Evolutionary conservation across 2,797 vertebrate genomes (phyloP).

Genomic region (Xenops minutus): DNA sequence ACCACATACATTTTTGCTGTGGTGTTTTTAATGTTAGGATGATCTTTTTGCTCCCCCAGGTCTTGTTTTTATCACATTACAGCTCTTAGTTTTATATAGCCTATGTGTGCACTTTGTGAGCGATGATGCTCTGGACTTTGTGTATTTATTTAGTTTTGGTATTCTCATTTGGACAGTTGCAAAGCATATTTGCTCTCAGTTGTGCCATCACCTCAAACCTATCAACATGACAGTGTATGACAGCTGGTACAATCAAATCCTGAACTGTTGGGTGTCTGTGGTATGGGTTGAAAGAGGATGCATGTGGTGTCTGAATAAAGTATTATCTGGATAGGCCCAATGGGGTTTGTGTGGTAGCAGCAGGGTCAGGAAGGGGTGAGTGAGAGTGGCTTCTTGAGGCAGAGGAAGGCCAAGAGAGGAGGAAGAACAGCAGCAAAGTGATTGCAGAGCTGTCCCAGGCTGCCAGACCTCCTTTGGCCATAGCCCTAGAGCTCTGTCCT

Average conservation of each 20-base stretch:
- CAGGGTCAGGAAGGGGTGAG: not conserved
- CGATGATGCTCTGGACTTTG: not conserved
- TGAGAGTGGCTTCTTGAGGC: not conserved
- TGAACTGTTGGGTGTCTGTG: accelerated
- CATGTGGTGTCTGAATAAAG: not conserved
- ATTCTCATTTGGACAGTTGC: not conserved
- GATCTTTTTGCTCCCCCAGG: not conserved
- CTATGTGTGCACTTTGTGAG: not conserved
- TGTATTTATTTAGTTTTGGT: not conserved
- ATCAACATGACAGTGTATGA: not conserved
- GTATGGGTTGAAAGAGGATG: not conserved
- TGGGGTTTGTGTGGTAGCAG: not conserved
- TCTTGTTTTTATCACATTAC: not conserved
- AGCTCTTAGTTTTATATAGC: not conserved
- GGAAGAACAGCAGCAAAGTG: not conserved
- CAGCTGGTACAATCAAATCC: not conserved
- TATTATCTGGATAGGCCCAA: not conserved
- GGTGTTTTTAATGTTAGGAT: not conserved
- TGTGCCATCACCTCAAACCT: not conserved
- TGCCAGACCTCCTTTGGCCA: accelerated
- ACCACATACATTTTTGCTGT: accelerated
- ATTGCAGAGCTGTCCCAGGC: not conserved
- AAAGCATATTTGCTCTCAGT: not conserved
- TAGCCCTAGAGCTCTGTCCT: not conserved
- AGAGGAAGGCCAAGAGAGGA: not conserved